Conservation (phyloP, 2,797 vertebrate genomes). For the Spatula versicolor region DNA sequence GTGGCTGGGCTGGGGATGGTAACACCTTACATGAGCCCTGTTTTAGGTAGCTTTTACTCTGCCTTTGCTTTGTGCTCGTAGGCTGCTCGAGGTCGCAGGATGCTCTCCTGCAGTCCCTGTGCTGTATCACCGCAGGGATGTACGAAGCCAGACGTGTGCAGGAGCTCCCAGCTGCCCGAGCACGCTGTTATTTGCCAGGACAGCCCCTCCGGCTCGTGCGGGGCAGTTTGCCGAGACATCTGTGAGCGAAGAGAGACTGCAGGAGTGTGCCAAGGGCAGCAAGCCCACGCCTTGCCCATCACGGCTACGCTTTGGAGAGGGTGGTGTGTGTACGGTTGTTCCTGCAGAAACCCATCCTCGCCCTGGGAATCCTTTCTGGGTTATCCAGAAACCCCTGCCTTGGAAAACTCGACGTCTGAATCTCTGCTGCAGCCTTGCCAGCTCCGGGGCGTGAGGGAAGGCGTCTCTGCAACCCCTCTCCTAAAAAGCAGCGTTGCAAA, state of each 20-base stretch:
- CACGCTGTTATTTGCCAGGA: neutral
- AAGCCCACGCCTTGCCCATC: neutral
- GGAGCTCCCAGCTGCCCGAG: neutral
- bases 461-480: neutral
- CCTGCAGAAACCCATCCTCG: neutral
- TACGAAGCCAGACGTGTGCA: accelerated
- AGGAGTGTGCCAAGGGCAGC: neutral
- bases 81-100: neutral
- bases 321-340: accelerated
- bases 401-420: neutral
- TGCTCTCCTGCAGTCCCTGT: neutral
- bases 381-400: neutral
- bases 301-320: neutral
- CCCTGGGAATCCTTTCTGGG: neutral
- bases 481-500: neutral
- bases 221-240: neutral
- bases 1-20: neutral
- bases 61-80: neutral
- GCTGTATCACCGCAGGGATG: neutral
- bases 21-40: neutral
- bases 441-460: neutral
- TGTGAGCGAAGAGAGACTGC: neutral
- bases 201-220: accelerated
- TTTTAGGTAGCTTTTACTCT: neutral
- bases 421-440: neutral